phyloP scores from a whole-genome alignment of 2,797 vertebrate genomes.

The Aulostomus chinensis region DNA sequence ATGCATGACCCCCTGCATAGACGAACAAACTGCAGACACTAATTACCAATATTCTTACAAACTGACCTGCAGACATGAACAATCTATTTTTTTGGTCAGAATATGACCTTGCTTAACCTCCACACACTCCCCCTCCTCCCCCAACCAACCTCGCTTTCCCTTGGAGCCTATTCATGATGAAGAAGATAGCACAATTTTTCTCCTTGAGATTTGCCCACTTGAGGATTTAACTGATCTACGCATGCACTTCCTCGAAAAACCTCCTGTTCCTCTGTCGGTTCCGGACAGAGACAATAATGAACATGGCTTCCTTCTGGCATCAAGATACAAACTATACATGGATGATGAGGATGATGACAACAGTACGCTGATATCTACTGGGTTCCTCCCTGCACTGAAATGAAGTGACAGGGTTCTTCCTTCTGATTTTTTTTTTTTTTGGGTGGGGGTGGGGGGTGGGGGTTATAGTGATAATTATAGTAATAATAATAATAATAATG shows the following conservation, averaged over 20 bases:
- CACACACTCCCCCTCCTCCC: constrained; percentile 14
- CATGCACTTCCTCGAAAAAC: constrained; percentile 78
- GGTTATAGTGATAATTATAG: constrained; percentile 41
- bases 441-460: too few species aligned
- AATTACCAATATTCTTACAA: constrained; percentile 62
- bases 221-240: constrained; percentile 81
- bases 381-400: constrained; percentile 68
- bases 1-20: constrained; percentile 80
- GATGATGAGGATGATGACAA: constrained; percentile 49
- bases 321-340: constrained; percentile 54
- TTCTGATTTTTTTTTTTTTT: constrained; percentile 51
- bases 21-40: constrained; percentile 61
- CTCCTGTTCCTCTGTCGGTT: constrained; percentile 59
- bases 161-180: constrained; percentile 63
- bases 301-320: constrained; percentile 68
- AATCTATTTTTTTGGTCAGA: constrained; percentile 74
- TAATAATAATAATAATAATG: constrained; percentile 76
- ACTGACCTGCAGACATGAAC: constrained; percentile 61
- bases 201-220: constrained; percentile 79
- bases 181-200: constrained; percentile 83
- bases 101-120: constrained; percentile 58
- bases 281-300: constrained; percentile 62
- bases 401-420: constrained; percentile 57
- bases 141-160: constrained; percentile 34
- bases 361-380: constrained; percentile 53